Evolutionary conservation across 2,797 vertebrate species (phyloP).

Genomic region (Corythornis leucogaster): DNA sequence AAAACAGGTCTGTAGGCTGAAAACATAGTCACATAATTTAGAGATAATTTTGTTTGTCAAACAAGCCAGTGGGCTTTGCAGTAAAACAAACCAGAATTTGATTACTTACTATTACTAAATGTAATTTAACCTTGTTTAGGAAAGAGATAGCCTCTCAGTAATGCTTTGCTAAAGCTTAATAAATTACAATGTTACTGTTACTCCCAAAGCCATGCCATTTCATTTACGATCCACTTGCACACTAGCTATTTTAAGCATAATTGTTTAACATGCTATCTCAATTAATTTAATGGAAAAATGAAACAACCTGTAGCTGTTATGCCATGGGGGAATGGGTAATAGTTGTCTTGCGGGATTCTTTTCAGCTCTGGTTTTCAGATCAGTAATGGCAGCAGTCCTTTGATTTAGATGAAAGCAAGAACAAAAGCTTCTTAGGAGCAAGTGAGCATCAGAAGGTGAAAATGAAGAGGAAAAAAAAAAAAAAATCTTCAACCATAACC

Average conservation of each 20-base stretch:
- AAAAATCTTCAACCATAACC: neutral
- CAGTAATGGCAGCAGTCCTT: slow-evolving; percentile 8
- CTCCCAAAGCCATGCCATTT: neutral
- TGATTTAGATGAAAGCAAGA: slow-evolving; percentile 53
- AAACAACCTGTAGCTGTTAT: neutral
- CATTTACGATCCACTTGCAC: neutral
- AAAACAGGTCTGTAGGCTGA: neutral
- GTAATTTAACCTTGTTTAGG: slow-evolving; percentile 27
- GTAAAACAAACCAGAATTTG: slow-evolving; percentile 35
- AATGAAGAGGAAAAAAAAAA: neutral
- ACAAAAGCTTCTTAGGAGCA: slow-evolving; percentile 6
- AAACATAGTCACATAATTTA: neutral
- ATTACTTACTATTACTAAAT: slow-evolving; percentile 32
- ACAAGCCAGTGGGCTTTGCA: neutral
- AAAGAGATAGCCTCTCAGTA: neutral
- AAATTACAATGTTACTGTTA: slow-evolving; percentile 23
- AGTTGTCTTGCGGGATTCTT: neutral
- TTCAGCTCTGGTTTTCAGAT: neutral
- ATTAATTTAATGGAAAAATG: slow-evolving; percentile 6
- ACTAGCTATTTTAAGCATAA: neutral
- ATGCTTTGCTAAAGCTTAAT: slow-evolving; percentile 19
- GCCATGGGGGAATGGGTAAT: neutral
- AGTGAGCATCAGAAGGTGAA: slow-evolving; percentile 20
- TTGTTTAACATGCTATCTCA: neutral
- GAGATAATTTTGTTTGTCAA: slow-evolving; percentile 3